Evolutionary conservation across 2,113 vertebrate genomes (phyloP), one percentile per base, ranked within the genome.

Genomic region (Leptobrachium ailaonicum): DNA sequence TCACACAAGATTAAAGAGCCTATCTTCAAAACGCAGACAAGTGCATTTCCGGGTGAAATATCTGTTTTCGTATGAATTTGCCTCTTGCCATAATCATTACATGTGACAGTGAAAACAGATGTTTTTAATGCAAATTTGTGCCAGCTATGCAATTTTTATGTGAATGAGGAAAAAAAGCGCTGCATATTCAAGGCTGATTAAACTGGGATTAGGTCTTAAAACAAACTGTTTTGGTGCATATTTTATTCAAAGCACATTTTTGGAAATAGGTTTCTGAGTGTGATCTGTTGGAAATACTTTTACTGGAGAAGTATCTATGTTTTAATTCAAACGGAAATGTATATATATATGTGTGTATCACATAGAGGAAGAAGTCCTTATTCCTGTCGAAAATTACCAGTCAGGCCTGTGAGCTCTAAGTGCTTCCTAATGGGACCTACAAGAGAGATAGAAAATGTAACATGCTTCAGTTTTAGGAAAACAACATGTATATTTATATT

Each of bases 131-230:
- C 56, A 60, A 60, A 60, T 60, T 60, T 60, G 56, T 60, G 56
- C 56, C 56, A 60, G 56, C 56, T 60, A 60, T 60, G 56, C 56
- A 60, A 60, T 60, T 60, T 60, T 60, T 60, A 60, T 60, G 56
- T 60, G 56, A 60, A 14, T 14, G 56, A 60, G 13, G 13, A 14
- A 60, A 60, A 60, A 60, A 32, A 32, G 20, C 20, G 20, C 56
- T 60, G 56, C 56, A 60, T 60, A 60, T 60, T 60, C 56, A 60
- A 60, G 56, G 56, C 56, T 60, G 56, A 60, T 60, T 60, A 60
- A 60, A 11, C 13, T 60, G 56, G 56, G 13, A 60, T 13, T 60
- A 60, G 56, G 13, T 60, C 2, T 60, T 60, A 60, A 60, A 60
- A 8, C 3, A 12, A 8, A 60, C 13, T 60, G 56, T 60, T 60